Evolutionary conservation across 1,140 invertebrate species (phyloP), one percentile per base, ranked within the genome.

Genomic region (roundworm (Caenorhabditis elegans)): DNA sequence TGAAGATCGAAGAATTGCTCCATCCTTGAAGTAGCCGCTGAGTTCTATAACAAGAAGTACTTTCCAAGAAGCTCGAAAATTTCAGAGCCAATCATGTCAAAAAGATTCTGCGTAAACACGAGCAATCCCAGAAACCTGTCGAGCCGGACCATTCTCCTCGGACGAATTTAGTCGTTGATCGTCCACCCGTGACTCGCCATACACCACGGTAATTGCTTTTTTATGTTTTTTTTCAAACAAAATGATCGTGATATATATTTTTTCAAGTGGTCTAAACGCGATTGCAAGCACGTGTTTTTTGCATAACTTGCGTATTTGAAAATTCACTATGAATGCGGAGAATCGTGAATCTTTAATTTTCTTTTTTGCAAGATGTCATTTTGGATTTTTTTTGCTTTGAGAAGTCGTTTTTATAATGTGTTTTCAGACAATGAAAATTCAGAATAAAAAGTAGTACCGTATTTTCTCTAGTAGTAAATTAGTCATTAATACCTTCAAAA

Each of bases 151-250:
- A 22, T 22, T 17, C 10, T 70, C n/a, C 60, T 39, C 17, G 15
- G 11, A 19, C 22, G 34, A 39, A n/a, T 22, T 43, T 39, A 70
- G 60, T 70, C 60, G 34, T 70, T 70, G 60, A 70, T 70, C 60
- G 60, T 70, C 60, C 60, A 39, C 60, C 60, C 19, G 34, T 22
- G 34, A 70, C 60, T 70, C 60, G 60, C 43, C 60, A 70, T 36
- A 70, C 60, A 39, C 34, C 60, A 39, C 60, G 60, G 60, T 70
- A 70, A 70, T 70, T 70, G 60, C 60, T 70, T 70, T 60, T 70
- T 24, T 60, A 22, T 60, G 19, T n/a, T n/a, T n/a, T 70, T 70
- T 34, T 60, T 22, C 10, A 8, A 10, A 13, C 60, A 70, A 6
- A n/a, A n/a, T n/a, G n/a, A 34, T 34, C 26, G 60, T 70, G 60